Evolutionary conservation across 2,797 vertebrate genomes (phyloP), one percentile per base, ranked within the genome.

Genomic region (Miichthys miiuy): DNA sequence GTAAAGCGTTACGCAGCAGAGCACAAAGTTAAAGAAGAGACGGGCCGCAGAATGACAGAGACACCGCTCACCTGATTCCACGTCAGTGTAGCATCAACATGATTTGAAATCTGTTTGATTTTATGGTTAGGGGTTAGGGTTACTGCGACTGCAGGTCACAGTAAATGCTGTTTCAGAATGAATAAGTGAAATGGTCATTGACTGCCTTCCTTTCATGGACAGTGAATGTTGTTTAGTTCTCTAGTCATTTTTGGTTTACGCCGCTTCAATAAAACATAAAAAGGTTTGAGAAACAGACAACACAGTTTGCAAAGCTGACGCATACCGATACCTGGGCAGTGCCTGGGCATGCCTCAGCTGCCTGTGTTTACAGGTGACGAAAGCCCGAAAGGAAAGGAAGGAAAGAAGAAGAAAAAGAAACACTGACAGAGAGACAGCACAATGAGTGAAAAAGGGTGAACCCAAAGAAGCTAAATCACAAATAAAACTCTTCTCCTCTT

Each of bases 301-400:
- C 34, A 72, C 72, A 71, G 75, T 27, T 80, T 67, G 69, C 65
- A 61, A 41, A 64, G 72, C 82, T 88, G 90, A 93, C 80, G 68
- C 93, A 94, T 94, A 92, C 92, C 90, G 27, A 91, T 81, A 91
- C 92, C 79, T 67, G 85, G 84, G 87, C 85, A 88, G 80, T 92
- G 94, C 90, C 94, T 89, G 88, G 88, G 90, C 95, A 92, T 91
- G 95, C 63, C 90, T 83, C 34, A 68, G 68, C 77, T 83, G 79
- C 77, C 60, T 74, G 84, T 78, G 79, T 82, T 87, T 82, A 85
- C 71, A 77, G 83, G 74, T 85, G 87, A 91, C 46, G 77, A 83
- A 88, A 88, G 64, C 56, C 52, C 25, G 16, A 81, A 75, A 75
- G 44, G 71, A 84, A 79, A 83, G 17, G 23, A 80, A 54, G 41